Evolutionary conservation across 2,797 vertebrate species (phyloP).

Genomic region (Ctenosaura bakeri): DNA sequence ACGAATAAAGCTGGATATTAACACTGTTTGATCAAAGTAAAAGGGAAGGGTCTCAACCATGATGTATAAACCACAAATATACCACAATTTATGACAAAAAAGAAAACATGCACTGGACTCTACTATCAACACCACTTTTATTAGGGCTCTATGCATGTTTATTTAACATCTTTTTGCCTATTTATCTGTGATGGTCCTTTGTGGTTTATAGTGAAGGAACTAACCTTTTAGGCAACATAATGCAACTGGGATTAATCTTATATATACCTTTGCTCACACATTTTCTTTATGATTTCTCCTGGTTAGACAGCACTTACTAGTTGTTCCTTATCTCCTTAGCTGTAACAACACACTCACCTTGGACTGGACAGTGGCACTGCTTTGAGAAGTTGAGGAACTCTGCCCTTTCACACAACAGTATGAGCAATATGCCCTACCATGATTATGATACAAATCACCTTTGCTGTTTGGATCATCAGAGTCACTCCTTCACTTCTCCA

Average conservation of each 20-base stretch:
- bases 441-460: not conserved
- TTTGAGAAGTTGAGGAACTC: not conserved
- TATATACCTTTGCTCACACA: not conserved
- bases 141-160: no score
- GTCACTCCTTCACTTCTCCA: not conserved
- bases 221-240: no score
- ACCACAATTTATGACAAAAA: not conserved
- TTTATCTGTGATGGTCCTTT: no score
- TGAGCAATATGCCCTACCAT: not conserved
- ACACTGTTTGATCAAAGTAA: not conserved
- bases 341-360: not conserved
- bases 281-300: not conserved
- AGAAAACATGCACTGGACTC: no score
- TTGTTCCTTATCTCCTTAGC: not conserved
- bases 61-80: not conserved
- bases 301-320: not conserved
- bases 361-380: not conserved
- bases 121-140: no score
- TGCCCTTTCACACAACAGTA: not conserved
- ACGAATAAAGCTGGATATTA: not conserved
- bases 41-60: no score
- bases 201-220: no score
- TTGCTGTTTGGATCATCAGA: not conserved
- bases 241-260: not conserved
- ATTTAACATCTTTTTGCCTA: no score